Conservation (phyloP, 92 coral and sea anemone genomes). For the Phenganax subtilis region DNA sequence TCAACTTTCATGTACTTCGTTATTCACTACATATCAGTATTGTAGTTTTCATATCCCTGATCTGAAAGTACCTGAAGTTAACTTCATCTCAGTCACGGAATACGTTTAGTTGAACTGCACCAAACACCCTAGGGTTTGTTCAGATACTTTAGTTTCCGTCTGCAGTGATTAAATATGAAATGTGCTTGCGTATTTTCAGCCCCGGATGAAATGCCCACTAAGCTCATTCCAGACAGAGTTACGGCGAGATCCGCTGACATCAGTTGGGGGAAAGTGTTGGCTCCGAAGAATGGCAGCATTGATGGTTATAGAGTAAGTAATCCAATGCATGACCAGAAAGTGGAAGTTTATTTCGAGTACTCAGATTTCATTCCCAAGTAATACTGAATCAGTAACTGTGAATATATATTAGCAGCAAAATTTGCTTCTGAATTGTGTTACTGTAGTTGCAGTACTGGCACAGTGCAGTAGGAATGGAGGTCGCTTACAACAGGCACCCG, state of each 20-base stretch:
- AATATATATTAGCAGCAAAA: too few relatives aligned
- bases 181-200: background rate
- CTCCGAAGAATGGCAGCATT: conserved; percentile 32
- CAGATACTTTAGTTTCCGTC: too few relatives aligned
- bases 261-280: conserved; percentile 15
- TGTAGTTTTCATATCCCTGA: too few relatives aligned
- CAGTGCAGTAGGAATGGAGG: conserved; percentile 21
- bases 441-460: conserved; percentile 31
- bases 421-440: too few relatives aligned
- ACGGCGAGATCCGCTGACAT: conserved; percentile 32
- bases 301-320: conserved; percentile 23
- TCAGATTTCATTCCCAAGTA: too few relatives aligned
- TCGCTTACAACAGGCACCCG: conserved; percentile 12
- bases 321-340: background rate
- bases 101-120: too few relatives aligned
- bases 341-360: background rate
- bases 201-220: conserved; percentile 4
- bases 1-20: background rate
- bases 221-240: background rate
- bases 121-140: too few relatives aligned
- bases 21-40: background rate
- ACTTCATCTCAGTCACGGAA: too few relatives aligned
- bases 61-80: too few relatives aligned
- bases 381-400: too few relatives aligned
- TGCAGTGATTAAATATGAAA: too few relatives aligned